Percentiles rank a stretch among this genome's conserved stretches.
Conservation (phyloP, 92 coral and sea anemone species). For the Scolanthus callimorphus region DNA sequence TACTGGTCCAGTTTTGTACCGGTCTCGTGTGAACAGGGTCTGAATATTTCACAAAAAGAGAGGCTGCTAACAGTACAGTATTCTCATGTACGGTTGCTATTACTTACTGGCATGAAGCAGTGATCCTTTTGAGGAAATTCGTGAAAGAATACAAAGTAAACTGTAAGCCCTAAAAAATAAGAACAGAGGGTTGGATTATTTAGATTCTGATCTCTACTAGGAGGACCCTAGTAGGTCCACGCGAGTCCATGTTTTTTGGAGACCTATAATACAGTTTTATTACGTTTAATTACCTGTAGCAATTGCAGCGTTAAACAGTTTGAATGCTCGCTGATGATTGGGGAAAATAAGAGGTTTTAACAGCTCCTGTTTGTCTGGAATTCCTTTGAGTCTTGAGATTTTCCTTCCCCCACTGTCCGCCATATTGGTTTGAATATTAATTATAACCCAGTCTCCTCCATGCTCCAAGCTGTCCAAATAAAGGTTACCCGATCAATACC, state of each 20-base stretch:
- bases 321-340: conserved; percentile 74
- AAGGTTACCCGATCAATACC: too few relatives aligned
- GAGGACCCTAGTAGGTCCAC: too few relatives aligned
- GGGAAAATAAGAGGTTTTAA: conserved; percentile 79
- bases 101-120: conserved; percentile 75
- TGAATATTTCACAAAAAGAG: too few relatives aligned
- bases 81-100: too few relatives aligned
- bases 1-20: too few relatives aligned
- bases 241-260: too few relatives aligned
- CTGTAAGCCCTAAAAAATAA: conserved; percentile 59
- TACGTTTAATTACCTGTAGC: conserved; percentile 60
- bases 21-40: too few relatives aligned
- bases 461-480: background rate
- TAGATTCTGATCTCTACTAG: too few relatives aligned
- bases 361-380: conserved; percentile 60
- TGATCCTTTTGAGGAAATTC: conserved; percentile 69
- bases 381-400: conserved; percentile 50
- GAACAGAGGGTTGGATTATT: too few relatives aligned
- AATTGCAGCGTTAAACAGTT: conserved; percentile 54
- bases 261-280: too few relatives aligned
- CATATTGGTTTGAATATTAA: conserved; percentile 14
- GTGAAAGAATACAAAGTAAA: conserved; percentile 71
- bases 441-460: background rate
- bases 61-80: too few relatives aligned
- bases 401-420: conserved; percentile 32